Base-by-base conservation (phyloP, 2,888 invertebrate genomes). In the Acrobasis repandana region DNA sequence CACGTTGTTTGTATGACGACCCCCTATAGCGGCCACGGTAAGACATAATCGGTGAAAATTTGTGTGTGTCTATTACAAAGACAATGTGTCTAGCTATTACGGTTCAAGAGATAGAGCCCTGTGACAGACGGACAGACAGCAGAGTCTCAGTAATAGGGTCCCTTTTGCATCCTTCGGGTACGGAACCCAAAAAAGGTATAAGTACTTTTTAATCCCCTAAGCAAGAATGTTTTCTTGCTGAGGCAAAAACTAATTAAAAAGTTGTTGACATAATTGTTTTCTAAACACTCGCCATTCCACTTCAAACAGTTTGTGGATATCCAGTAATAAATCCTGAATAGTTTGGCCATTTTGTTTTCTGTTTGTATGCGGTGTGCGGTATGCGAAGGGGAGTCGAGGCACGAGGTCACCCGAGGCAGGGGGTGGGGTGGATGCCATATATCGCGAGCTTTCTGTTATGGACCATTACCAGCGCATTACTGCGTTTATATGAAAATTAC, bases 381-480 rank as follows among this genome's bases (percentile, higher is more conserved):
- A 65, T 68, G 65, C 65, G 67, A 65, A 65, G 66, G 61, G 69
- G 67, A 71, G 61, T 63, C 60, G 64, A 36, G 63, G 52, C 62
- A 62, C 47, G 58, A 20, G 50, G 54, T 54, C 6, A 18, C 54
- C 64, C 61, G 36, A 54, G 56, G 38, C 28, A 46, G 10, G 51
- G 58, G 51, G 20, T 20, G 51, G 56, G 65, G 66, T 65, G 65
- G 67, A 64, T 71, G 68, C 72, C 76, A 77, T 82, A 84, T 80
- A 85, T 81, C 73, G 77, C 78, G 72, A 80, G 84, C 82, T 83
- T 85, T 85, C 82, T 77, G 83, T 79, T 85, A 86, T 83, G 84
- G 85, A 75, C 85, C 83, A 85, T 85, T 85, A 85, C 82, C 77
- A 72, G 75, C 79, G 77, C 82, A 84, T 85, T 85, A 85, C 80